phyloP scores from a whole-genome alignment of 2,888 invertebrate species.

The Drosophila hamatofila region DNA sequence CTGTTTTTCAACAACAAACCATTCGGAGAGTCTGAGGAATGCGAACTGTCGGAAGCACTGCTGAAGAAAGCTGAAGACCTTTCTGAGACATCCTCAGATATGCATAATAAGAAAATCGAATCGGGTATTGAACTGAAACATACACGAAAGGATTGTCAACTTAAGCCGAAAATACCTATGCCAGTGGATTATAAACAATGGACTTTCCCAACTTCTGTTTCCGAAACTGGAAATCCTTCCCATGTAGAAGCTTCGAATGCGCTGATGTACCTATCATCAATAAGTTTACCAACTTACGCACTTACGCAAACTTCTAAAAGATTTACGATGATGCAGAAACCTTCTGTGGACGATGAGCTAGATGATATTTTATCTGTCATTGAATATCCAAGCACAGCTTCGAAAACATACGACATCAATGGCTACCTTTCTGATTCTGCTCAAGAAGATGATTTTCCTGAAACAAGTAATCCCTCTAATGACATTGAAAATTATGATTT shows the following conservation, averaged over 20 bases:
- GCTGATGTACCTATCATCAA: not conserved
- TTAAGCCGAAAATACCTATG: not conserved
- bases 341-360: not conserved
- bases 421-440: not conserved
- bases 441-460: not conserved
- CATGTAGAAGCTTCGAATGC: not conserved
- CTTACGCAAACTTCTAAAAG: not conserved
- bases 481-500: not conserved
- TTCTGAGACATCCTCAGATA: not conserved
- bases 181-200: not conserved
- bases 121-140: not conserved
- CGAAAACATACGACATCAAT: rapidly evolving
- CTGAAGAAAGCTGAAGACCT: no score
- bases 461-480: not conserved
- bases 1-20: no score
- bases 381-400: no score
- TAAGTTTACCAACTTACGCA: not conserved
- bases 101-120: not conserved
- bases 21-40: no score
- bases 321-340: no score
- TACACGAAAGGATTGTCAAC: not conserved
- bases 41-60: no score
- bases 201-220: not conserved
- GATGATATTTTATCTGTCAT: not conserved
- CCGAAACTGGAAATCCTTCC: not conserved